phyloP scores from a whole-genome alignment of 35 echinoderm and acorn worm genomes.

The Hemicentrotus pulcherrimus region DNA sequence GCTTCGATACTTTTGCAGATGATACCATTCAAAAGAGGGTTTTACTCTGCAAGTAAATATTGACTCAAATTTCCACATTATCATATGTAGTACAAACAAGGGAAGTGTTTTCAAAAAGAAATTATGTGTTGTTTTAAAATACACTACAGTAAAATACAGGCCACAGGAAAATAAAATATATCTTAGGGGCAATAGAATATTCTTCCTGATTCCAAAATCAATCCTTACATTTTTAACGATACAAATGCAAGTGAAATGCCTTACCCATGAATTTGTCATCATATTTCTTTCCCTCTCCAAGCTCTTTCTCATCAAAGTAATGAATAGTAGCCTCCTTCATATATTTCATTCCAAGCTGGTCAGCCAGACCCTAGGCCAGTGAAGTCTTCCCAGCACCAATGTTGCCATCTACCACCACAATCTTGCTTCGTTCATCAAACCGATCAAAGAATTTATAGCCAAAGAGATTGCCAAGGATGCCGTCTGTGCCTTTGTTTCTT shows the following conservation, averaged over 20 bases:
- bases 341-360: constrained; percentile 82
- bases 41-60: too few relatives aligned
- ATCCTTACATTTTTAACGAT: too few relatives aligned
- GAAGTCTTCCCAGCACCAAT: constrained; percentile 83
- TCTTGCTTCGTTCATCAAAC: constrained; percentile 93
- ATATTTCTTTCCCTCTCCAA: constrained; percentile 72
- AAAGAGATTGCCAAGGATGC: constrained; percentile 53
- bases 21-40: too few relatives aligned
- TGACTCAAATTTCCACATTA: too few relatives aligned
- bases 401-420: constrained; percentile 91
- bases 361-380: constrained; percentile 77
- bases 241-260: not conserved
- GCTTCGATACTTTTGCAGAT: too few relatives aligned
- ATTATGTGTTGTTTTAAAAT: too few relatives aligned
- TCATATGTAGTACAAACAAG: too few relatives aligned
- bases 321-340: constrained; percentile 79
- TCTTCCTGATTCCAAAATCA: too few relatives aligned
- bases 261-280: constrained; percentile 88
- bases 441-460: constrained; percentile 82
- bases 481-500: constrained; percentile 51
- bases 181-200: too few relatives aligned
- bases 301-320: constrained; percentile 74
- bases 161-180: too few relatives aligned
- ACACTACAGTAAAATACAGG: too few relatives aligned
- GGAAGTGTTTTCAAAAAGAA: too few relatives aligned